phyloP scores from a whole-genome alignment of 2,888 invertebrate genomes.

The Belgica antarctica region DNA sequence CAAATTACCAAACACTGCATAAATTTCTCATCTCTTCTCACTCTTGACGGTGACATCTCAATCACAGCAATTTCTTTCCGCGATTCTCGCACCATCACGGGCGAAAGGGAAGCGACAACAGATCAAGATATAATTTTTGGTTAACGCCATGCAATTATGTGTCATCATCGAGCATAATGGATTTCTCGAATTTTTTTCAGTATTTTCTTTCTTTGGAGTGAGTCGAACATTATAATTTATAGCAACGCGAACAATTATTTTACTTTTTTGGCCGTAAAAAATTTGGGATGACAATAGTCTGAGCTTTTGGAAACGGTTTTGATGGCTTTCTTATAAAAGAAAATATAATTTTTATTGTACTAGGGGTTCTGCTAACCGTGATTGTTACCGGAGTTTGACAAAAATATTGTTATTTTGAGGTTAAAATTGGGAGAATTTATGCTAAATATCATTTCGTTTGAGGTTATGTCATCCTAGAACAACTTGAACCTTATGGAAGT shows the following conservation, averaged over 20 bases:
- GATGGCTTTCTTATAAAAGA: too few species aligned
- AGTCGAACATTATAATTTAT: conserved; percentile 34
- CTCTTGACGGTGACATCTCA: conserved; percentile 21
- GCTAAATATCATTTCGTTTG: too few species aligned
- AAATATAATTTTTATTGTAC: too few species aligned
- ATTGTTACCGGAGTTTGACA: too few species aligned
- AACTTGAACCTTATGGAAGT: too few species aligned
- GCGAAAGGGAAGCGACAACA: not conserved
- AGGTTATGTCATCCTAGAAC: too few species aligned
- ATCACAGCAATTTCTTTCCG: not conserved
- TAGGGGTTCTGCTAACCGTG: too few species aligned
- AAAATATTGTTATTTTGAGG: too few species aligned
- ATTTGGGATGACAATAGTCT: conserved; percentile 8
- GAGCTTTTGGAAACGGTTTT: too few species aligned
- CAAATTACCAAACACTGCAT: not conserved
- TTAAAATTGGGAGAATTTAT: too few species aligned
- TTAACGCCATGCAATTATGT: conserved; percentile 38
- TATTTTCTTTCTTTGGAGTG: not conserved
- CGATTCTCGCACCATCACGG: not conserved
- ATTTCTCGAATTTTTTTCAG: not conserved
- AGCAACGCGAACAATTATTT: conserved; percentile 30
- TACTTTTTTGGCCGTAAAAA: not conserved
- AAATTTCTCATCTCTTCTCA: not conserved
- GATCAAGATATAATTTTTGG: conserved; percentile 24
- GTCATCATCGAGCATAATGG: conserved; percentile 32